phyloP scores from a whole-genome alignment of 2,797 vertebrate genomes.

The Protonibea diacanthus region DNA sequence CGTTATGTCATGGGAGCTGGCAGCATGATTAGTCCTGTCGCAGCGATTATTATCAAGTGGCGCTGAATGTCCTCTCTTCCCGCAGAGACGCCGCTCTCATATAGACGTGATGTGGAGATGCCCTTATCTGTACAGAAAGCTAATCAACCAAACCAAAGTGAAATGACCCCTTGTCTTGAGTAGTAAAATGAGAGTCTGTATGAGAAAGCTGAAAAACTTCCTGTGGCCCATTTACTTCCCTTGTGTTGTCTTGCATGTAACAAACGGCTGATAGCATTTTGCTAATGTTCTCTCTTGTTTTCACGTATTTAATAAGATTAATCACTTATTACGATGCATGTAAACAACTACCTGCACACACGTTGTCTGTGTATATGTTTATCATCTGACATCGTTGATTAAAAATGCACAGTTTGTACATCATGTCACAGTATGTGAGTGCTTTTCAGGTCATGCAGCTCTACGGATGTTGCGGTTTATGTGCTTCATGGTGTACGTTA shows the following conservation, averaged over 20 bases:
- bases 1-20: constrained; percentile 53
- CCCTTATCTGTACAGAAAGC: constrained; percentile 9
- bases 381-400: neutral
- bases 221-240: neutral
- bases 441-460: neutral
- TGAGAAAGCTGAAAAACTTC: neutral
- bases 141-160: constrained; percentile 34
- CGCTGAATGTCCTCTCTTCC: constrained; percentile 23
- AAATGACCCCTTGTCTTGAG: constrained; percentile 15
- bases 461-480: neutral
- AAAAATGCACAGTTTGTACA: neutral
- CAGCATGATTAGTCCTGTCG: constrained; percentile 68
- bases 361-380: neutral
- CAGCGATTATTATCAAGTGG: constrained; percentile 42
- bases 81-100: constrained; percentile 6
- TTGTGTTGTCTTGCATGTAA: neutral
- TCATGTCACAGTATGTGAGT: neutral
- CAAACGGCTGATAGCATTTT: neutral
- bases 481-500: neutral
- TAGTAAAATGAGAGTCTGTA: neutral
- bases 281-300: neutral
- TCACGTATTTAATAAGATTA: neutral
- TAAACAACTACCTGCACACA: neutral
- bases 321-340: neutral
- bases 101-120: constrained; percentile 17